These are phyloP conservation scores for Pristis pectinata DNA, from an alignment of 2,797 vertebrate species.

Conservation along the genomic window DNA sequence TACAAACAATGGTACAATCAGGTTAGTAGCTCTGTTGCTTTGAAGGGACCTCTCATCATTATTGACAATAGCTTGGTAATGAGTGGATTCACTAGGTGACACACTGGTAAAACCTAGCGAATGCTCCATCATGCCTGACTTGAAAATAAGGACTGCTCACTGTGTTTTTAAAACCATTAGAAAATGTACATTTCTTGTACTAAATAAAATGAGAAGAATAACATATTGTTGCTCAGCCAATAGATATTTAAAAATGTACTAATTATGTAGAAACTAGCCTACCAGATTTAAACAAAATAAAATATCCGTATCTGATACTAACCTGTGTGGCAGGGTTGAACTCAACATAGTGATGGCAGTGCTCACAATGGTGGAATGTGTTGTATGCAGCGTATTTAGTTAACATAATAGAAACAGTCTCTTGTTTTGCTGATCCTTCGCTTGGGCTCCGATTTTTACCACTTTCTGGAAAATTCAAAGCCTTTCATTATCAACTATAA, in stretches of 20 bases:
- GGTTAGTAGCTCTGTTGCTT: not conserved
- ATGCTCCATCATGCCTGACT: no score
- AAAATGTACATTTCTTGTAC: not conserved
- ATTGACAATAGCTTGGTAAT: not conserved
- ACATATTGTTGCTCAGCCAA: not conserved
- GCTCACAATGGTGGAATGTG: conserved; percentile 95
- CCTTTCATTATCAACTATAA: not conserved
- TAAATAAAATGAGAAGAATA: conserved; percentile 7
- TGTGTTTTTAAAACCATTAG: not conserved
- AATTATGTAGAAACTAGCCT: not conserved
- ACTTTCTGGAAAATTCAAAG: conserved; percentile 22
- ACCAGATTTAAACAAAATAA: not conserved
- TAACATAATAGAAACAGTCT: conserved; percentile 83
- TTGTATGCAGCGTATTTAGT: conserved; percentile 89
- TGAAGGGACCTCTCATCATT: not conserved
- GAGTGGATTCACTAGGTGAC: not conserved
- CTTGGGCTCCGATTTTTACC: not conserved
- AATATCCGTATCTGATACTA: conserved; percentile 39
- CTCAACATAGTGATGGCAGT: conserved; percentile 91
- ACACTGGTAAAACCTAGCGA: not conserved
- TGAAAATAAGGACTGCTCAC: not conserved
- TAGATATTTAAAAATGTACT: not conserved
- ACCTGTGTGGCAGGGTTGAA: conserved; percentile 73
- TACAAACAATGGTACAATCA: not conserved
- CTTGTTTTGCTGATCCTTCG: conserved; percentile 62